A percentile compares a stretch with the other conserved stretches of the same genome.
These are phyloP conservation scores for Phrynocephalus guinanensis DNA, from an alignment of 2,797 vertebrate genomes.

Conservation along the genomic window DNA sequence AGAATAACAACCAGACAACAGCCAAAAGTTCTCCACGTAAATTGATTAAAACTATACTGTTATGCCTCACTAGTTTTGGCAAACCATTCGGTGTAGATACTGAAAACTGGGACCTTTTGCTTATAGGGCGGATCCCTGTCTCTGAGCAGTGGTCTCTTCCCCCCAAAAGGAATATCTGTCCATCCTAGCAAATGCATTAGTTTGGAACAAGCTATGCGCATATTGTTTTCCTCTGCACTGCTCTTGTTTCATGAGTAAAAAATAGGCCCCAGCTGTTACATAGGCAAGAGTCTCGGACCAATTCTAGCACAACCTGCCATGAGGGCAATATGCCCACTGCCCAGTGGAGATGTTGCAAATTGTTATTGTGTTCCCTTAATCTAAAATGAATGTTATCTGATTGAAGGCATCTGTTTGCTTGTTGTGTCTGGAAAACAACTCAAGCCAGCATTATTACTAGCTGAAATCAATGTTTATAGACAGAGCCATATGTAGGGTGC, in stretches of 20 bases:
- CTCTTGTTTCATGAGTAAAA: conserved; percentile 4
- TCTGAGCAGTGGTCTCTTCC: background rate
- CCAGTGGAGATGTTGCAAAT: conserved; percentile 39
- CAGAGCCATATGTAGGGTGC: conserved; percentile 13
- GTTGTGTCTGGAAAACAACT: conserved; percentile 50
- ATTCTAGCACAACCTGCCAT: conserved; percentile 11
- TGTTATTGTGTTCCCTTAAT: conserved; percentile 49
- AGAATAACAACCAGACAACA: background rate
- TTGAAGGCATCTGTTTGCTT: conserved; percentile 61
- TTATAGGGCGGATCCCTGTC: background rate
- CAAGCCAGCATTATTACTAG: conserved; percentile 52
- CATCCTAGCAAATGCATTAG: background rate
- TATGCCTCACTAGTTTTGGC: background rate
- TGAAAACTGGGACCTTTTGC: background rate
- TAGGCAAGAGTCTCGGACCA: background rate
- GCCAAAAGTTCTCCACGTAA: background rate
- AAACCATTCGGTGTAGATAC: background rate
- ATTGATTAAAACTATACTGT: background rate
- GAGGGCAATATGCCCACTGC: conserved; percentile 4
- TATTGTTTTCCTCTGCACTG: background rate
- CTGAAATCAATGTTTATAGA: conserved; percentile 31
- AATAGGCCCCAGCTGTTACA: conserved; percentile 8
- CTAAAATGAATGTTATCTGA: conserved; percentile 56
- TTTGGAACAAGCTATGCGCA: background rate
- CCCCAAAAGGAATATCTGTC: background rate